These are phyloP conservation scores for Oscheius sp. DNA, from an alignment of 2,888 invertebrate genomes.

Conservation along the genomic window DNA sequence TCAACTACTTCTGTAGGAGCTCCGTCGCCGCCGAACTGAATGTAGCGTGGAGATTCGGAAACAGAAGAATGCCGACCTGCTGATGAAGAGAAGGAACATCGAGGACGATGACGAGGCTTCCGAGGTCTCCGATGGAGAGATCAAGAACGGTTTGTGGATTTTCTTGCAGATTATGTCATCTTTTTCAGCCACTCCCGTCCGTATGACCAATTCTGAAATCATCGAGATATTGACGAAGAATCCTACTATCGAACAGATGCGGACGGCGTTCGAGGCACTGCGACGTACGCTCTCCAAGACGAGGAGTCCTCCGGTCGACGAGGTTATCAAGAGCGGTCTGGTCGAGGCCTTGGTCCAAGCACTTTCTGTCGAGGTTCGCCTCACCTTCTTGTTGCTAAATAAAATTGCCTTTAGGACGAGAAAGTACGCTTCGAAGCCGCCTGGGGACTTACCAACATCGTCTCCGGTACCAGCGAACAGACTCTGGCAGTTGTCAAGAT, in stretches of 20 bases:
- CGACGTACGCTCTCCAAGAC: conserved; percentile 89
- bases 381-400: not conserved
- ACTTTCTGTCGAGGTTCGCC: conserved; percentile 75
- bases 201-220: conserved; percentile 54
- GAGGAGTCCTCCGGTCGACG: conserved; percentile 89
- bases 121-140: conserved; percentile 36
- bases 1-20: conserved; percentile 79
- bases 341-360: conserved; percentile 86
- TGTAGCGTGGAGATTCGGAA: conserved; percentile 90
- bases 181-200: conserved; percentile 21
- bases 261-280: conserved; percentile 63
- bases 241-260: conserved; percentile 60
- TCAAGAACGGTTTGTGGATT: not conserved
- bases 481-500: conserved; percentile 81
- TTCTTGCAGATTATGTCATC: not conserved
- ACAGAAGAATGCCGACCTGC: conserved; percentile 90
- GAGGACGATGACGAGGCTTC: conserved; percentile 47
- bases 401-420: conserved; percentile 62
- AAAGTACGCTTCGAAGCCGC: conserved; percentile 88
- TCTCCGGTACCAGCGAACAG: conserved; percentile 91
- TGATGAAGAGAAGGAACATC: conserved; percentile 80
- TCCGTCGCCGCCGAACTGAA: conserved; percentile 88
- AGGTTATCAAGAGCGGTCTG: conserved; percentile 86
- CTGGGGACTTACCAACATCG: conserved; percentile 91
- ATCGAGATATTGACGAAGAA: conserved; percentile 54